Base-by-base conservation (phyloP, 2,797 vertebrate genomes). In the Sciurus carolinensis region DNA sequence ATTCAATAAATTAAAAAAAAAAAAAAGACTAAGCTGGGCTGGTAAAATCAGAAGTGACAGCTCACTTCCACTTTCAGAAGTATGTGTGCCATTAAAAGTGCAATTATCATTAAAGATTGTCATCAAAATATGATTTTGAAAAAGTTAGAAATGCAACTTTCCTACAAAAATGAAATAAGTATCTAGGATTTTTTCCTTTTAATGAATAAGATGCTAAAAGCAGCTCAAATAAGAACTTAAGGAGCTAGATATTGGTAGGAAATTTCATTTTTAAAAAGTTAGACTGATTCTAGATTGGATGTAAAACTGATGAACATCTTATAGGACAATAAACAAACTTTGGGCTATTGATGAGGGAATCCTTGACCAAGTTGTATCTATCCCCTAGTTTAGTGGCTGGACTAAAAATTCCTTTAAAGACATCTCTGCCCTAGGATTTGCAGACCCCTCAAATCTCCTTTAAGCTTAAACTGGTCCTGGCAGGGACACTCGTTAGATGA, bases 61-160 rank as follows among this genome's bases (percentile, higher is more conserved):
- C 11, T 73, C 9, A 54, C 5, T 71, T 39, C n/a, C 14, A 26
- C 17, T 83, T 71, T 71, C 33, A 69, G 47, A 7, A 77, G 15
- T 7, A 20, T 3, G 20, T 44, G 33, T 42, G 7, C 80, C 66
- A 76, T 33, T 52, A 39, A 59, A 44, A 24, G 39, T 47, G 10
- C 9, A 67, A 67, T 57, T 39, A 73, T 33, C 47, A 76, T 39
- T 42, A 75, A 75, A n/a, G 28, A 44, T 39, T 57, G 44, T 69
- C 18, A 33, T 79, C 93, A 79, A 83, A 72, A 42, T 26, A 42
- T 59, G 54, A 36, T 79, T 47, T 83, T 80, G 26, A 39, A 20
- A 86, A 83, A 76, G n/a, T 67, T 64, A 84, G 57, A 92, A 92
- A 62, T 20, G 22, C 75, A 36, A 42, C 47, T 87, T 90, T 84